Conservation (phyloP, 2,888 invertebrate species). For the Coleophora flavipennella region DNA sequence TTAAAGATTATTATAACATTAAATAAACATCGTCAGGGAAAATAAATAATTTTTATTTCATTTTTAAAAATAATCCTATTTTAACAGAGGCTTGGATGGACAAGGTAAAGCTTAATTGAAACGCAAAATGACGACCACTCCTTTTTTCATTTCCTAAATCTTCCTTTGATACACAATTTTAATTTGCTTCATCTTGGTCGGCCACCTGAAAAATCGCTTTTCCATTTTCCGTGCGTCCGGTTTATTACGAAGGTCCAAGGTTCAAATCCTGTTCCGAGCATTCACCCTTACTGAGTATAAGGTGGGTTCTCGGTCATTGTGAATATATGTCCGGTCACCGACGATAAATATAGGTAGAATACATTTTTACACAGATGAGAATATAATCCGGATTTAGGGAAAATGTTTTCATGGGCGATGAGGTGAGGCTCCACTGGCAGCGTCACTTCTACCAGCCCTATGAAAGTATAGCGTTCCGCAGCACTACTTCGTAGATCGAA, state of each 20-base stretch:
- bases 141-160: not conserved
- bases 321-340: slow-evolving; percentile 53
- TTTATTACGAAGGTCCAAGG: slow-evolving; percentile 33
- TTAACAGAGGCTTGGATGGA: too few relatives aligned
- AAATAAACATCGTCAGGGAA: too few relatives aligned
- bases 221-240: slow-evolving; percentile 18
- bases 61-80: too few relatives aligned
- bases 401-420: slow-evolving; percentile 30
- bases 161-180: slow-evolving; percentile 4
- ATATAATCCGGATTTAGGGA: slow-evolving; percentile 57
- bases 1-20: too few relatives aligned
- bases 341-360: slow-evolving; percentile 59
- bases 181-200: slow-evolving; percentile 14
- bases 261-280: slow-evolving; percentile 28
- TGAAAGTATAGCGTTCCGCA: slow-evolving; percentile 4
- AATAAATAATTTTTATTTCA: too few relatives aligned
- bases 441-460: slow-evolving; percentile 5
- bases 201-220: slow-evolving; percentile 31
- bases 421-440: slow-evolving; percentile 21
- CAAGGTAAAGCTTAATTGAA: too few relatives aligned
- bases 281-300: slow-evolving; percentile 37
- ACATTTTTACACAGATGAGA: slow-evolving; percentile 50
- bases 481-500: too few relatives aligned
- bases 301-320: slow-evolving; percentile 44
- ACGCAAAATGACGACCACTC: not conserved